Conservation (phyloP, 2,113 vertebrate genomes). For the Malurus alboscapulatus region DNA sequence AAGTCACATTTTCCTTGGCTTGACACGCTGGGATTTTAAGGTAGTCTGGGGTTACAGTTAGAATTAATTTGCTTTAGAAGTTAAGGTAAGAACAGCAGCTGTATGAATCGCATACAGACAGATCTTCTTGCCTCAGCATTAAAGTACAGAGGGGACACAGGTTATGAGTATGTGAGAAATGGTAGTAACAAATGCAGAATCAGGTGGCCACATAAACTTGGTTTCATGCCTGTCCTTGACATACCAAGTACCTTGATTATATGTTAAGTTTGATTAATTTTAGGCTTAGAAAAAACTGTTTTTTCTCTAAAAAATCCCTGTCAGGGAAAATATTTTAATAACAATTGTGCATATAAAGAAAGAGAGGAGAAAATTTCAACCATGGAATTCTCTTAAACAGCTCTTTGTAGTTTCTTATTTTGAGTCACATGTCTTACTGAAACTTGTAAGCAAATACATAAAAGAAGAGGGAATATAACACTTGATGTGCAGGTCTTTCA, state of each 20-base stretch:
- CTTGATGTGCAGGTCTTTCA: neutral
- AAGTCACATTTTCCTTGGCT: slow-evolving; percentile 51
- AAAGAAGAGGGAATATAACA: neutral
- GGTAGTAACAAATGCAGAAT: neutral
- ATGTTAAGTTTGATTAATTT: neutral
- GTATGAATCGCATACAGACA: neutral
- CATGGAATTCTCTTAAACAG: neutral
- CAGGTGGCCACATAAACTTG: neutral
- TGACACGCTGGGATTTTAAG: slow-evolving; percentile 40
- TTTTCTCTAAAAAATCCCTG: neutral
- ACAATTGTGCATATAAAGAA: neutral
- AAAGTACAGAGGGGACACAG: neutral
- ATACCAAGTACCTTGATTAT: neutral
- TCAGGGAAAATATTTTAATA: neutral
- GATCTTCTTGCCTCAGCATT: neutral
- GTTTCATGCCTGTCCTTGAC: neutral
- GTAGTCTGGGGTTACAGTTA: slow-evolving; percentile 10
- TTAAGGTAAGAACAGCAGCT: slow-evolving; percentile 12
- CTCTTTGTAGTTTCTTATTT: neutral
- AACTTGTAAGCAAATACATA: neutral
- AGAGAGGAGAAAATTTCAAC: neutral
- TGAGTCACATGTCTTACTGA: neutral
- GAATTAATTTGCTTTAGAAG: slow-evolving; percentile 45
- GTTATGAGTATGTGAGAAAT: neutral
- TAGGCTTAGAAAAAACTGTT: neutral